phyloP scores from a whole-genome alignment of 1,140 invertebrate species.

The Patella vulgata region DNA sequence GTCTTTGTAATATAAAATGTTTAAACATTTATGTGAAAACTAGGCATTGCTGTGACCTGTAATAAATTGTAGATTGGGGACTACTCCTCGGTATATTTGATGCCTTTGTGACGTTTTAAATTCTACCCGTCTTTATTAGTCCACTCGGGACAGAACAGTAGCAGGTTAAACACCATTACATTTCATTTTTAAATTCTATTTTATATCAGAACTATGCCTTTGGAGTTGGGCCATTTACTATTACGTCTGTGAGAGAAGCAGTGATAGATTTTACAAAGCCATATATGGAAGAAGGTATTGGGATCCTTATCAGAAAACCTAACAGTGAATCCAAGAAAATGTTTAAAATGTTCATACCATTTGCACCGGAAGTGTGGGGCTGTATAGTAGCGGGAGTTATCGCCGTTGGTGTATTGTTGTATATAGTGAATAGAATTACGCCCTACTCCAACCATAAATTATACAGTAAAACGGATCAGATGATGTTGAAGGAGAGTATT shows the following conservation, averaged over 20 bases:
- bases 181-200: no score
- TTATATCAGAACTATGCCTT: slow-evolving; percentile 45
- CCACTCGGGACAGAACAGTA: no score
- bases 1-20: no score
- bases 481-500: slow-evolving; percentile 14
- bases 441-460: slow-evolving; percentile 24
- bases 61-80: no score
- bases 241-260: slow-evolving; percentile 38
- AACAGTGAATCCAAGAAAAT: slow-evolving; percentile 28
- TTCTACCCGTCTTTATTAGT: no score
- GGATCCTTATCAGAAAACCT: slow-evolving; percentile 39
- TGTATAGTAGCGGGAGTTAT: slow-evolving; percentile 20
- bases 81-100: no score
- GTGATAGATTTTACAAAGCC: slow-evolving; percentile 53
- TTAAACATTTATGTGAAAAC: no score
- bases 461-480: neutral
- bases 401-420: slow-evolving; percentile 30
- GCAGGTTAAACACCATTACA: no score
- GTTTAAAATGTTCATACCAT: slow-evolving; percentile 45
- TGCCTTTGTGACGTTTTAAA: no score
- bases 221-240: slow-evolving; percentile 47
- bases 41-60: no score
- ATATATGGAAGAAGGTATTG: slow-evolving; percentile 42
- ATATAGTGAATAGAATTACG: slow-evolving; percentile 31
- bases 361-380: slow-evolving; percentile 34